Conservation (phyloP, 2,888 invertebrate species). For the Ectemnius continuus region DNA sequence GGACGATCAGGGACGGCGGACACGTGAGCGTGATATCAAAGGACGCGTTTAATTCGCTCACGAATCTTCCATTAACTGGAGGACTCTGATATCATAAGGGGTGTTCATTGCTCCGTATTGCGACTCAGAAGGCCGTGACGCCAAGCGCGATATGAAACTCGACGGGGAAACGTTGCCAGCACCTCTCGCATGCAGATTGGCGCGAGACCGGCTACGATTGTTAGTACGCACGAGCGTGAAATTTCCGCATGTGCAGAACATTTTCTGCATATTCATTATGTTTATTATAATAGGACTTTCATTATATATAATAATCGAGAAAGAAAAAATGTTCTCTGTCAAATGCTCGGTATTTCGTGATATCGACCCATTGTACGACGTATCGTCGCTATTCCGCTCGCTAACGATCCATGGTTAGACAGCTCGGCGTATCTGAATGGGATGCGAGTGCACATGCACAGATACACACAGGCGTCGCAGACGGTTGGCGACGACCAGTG, state of each 20-base stretch:
- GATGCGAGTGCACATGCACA: neutral
- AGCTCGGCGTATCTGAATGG: slow-evolving; percentile 4
- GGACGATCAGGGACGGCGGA: too few relatives aligned
- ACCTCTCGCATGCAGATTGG: slow-evolving; percentile 8
- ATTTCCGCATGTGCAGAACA: too few relatives aligned
- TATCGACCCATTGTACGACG: slow-evolving; percentile 21
- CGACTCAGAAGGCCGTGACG: neutral
- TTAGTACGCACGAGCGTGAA: slow-evolving; percentile 18
- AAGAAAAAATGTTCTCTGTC: too few relatives aligned
- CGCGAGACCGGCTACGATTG: slow-evolving; percentile 18
- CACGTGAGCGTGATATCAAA: too few relatives aligned
- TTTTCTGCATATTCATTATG: too few relatives aligned
- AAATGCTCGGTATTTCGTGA: neutral
- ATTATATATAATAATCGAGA: too few relatives aligned
- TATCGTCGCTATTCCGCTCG: slow-evolving; percentile 24
- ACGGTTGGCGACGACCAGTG: too few relatives aligned
- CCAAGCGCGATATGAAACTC: neutral
- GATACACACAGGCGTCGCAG: slow-evolving; percentile 4
- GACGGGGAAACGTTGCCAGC: neutral
- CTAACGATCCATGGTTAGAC: slow-evolving; percentile 29
- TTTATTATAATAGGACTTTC: too few relatives aligned
- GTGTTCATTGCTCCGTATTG: neutral
- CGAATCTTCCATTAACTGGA: neutral
- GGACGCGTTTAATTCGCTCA: neutral
- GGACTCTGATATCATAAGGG: neutral